Evolutionary conservation across 2,113 vertebrate genomes (phyloP).

Genomic region (Halcyon senegalensis): DNA sequence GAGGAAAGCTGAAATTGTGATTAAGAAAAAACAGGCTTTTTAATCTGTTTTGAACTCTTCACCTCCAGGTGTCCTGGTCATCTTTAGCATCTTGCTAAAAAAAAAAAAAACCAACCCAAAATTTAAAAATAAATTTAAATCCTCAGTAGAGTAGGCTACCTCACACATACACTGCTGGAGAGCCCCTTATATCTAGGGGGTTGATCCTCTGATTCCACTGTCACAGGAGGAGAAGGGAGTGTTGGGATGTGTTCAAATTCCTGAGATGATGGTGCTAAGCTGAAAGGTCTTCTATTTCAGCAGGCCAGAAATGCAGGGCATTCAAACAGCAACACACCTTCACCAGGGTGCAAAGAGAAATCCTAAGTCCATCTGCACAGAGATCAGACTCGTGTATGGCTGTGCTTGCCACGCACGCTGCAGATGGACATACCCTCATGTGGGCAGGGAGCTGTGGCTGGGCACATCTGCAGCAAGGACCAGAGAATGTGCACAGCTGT

Average conservation of each 20-base stretch:
- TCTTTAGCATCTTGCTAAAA: not conserved
- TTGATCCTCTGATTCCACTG: not conserved
- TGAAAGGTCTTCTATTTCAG: not conserved
- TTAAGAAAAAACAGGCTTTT: not conserved
- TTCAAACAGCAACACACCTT: not conserved
- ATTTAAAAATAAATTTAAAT: not conserved
- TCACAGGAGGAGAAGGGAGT: not conserved
- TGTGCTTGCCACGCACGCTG: accelerated
- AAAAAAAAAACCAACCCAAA: not conserved
- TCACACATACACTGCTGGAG: not conserved
- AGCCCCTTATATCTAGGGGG: not conserved
- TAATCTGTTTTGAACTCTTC: not conserved
- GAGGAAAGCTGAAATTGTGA: not conserved
- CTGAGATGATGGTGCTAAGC: accelerated
- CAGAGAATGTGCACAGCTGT: accelerated
- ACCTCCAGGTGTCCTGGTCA: not conserved
- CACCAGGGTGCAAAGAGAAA: not conserved
- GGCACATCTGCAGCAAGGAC: not conserved
- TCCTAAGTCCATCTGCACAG: accelerated
- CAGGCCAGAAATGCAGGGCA: accelerated
- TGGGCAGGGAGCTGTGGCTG: accelerated
- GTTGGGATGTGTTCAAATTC: not conserved
- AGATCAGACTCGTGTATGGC: accelerated
- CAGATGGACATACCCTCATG: accelerated
- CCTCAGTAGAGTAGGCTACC: not conserved